Percentiles rank a stretch among this genome's conserved stretches.
These are phyloP conservation scores for Drosophila nebulosa DNA, from an alignment of 1,140 invertebrate genomes.

Conservation along the genomic window DNA sequence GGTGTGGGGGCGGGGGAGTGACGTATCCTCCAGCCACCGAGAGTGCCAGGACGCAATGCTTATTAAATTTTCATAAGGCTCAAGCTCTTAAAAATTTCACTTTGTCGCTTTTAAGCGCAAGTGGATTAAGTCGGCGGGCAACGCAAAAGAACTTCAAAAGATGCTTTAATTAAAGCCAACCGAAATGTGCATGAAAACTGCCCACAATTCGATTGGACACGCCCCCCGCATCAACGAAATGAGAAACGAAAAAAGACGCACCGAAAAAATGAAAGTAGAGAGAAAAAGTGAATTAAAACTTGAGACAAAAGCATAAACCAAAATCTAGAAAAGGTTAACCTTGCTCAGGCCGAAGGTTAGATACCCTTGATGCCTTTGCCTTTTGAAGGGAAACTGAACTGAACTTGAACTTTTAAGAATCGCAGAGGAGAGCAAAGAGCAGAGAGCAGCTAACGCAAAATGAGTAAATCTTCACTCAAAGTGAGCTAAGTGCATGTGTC, in stretches of 20 bases:
- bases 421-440: too few relatives aligned
- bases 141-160: slow-evolving; percentile 50
- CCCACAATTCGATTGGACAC: slow-evolving; percentile 70
- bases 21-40: slow-evolving; percentile 2
- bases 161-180: slow-evolving; percentile 54
- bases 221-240: slow-evolving; percentile 7
- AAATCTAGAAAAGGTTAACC: slow-evolving; percentile 8
- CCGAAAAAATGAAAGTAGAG: background rate
- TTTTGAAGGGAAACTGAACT: too few relatives aligned
- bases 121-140: slow-evolving; percentile 58
- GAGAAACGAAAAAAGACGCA: background rate
- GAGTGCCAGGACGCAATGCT: slow-evolving; percentile 39
- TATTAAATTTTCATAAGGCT: slow-evolving; percentile 73
- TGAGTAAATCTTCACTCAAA: too few relatives aligned
- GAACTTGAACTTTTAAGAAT: too few relatives aligned
- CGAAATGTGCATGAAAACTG: slow-evolving; percentile 56
- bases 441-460: too few relatives aligned
- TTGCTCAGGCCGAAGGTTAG: too few relatives aligned
- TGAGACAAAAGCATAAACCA: slow-evolving; percentile 22
- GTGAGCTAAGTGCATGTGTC: too few relatives aligned
- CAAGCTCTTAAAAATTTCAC: slow-evolving; percentile 54
- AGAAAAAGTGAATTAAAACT: slow-evolving; percentile 59
- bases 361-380: too few relatives aligned
- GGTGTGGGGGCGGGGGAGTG: too few relatives aligned
- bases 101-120: slow-evolving; percentile 51